phyloP scores from a whole-genome alignment of 2,888 invertebrate genomes.

The Rhogogaster chlorosoma region DNA sequence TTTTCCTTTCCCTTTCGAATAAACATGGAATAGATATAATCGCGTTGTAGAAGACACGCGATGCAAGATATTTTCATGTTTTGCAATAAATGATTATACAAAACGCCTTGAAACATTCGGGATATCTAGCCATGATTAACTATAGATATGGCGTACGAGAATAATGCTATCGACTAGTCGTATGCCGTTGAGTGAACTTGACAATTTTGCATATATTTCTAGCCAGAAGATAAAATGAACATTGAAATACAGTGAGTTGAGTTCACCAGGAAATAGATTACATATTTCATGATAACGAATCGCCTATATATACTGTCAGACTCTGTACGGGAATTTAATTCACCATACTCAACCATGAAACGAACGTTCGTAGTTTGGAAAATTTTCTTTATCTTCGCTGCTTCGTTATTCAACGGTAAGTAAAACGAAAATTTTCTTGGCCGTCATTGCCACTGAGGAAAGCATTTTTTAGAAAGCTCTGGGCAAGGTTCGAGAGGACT shows the following conservation, averaged over 20 bases:
- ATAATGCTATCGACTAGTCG: not conserved
- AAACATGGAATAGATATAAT: not conserved
- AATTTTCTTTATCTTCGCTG: not conserved
- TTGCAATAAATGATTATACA: not conserved
- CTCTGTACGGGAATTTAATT: not conserved
- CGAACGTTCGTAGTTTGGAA: not conserved
- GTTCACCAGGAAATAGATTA: not conserved
- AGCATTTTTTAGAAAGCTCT: not conserved
- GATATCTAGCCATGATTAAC: not conserved
- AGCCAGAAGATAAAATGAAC: not conserved
- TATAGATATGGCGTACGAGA: not conserved
- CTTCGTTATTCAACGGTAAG: not conserved
- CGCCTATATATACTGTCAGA: not conserved
- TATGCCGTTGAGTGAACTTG: not conserved
- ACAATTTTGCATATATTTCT: not conserved
- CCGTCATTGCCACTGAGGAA: not conserved
- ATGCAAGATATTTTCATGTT: not conserved
- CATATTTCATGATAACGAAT: not conserved
- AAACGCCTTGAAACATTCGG: not conserved
- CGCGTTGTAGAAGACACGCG: not conserved
- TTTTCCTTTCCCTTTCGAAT: not conserved
- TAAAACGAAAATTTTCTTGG: not conserved
- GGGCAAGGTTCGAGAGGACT: not conserved
- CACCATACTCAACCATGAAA: not conserved
- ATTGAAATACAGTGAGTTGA: not conserved